Conservation (phyloP, 2,797 vertebrate species). For the Falco biarmicus region DNA sequence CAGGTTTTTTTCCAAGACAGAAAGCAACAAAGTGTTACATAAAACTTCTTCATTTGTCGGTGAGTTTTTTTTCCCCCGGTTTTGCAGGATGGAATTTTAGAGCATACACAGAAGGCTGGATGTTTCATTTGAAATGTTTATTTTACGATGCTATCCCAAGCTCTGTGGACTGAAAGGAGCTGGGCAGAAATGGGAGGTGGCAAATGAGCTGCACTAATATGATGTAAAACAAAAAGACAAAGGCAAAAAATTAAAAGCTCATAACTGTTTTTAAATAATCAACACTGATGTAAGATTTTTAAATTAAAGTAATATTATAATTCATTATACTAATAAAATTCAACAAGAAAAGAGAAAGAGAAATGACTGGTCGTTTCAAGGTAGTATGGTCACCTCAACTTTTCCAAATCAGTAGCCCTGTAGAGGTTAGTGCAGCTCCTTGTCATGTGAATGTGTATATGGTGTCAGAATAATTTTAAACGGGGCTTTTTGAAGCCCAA, state of each 20-base stretch:
- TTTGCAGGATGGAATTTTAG: neutral
- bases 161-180: neutral
- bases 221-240: neutral
- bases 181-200: neutral
- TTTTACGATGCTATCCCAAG: neutral
- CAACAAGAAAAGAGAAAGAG: neutral
- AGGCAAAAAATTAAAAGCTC: neutral
- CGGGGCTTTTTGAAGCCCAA: neutral
- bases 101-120: neutral
- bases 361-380: neutral
- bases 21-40: neutral
- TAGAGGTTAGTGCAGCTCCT: neutral
- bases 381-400: neutral
- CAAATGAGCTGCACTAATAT: neutral
- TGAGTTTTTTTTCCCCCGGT: neutral
- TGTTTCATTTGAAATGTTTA: neutral
- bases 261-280: neutral
- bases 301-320: neutral
- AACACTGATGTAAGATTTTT: neutral
- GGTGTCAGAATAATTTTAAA: neutral
- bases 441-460: neutral
- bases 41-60: neutral
- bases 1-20: constrained; percentile 1
- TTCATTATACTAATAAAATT: neutral
- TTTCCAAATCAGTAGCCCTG: neutral